Percentiles rank a stretch among this genome's conserved stretches.
These are phyloP conservation scores for Triplophysa rosa DNA, from an alignment of 2,113 vertebrate genomes.

Conservation along the genomic window DNA sequence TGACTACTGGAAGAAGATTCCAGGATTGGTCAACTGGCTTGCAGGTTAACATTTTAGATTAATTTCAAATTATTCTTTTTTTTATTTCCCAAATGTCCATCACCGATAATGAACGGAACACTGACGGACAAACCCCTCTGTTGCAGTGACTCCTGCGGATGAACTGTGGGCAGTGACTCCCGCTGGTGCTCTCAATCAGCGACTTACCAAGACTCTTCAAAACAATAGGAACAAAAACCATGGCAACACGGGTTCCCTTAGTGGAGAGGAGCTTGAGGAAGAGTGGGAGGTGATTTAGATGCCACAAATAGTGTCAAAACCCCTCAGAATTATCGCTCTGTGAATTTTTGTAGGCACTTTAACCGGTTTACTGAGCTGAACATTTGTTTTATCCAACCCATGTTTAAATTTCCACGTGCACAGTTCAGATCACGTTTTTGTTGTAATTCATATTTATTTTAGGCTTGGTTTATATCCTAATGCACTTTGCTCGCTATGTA, in stretches of 20 bases:
- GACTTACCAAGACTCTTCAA: slow-evolving; percentile 90
- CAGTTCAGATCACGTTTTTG: neutral
- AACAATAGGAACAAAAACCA: slow-evolving; percentile 69
- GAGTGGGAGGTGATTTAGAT: slow-evolving; percentile 97
- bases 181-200: slow-evolving; percentile 83
- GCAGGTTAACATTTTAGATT: slow-evolving; percentile 75
- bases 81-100: neutral
- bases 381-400: slow-evolving; percentile 17
- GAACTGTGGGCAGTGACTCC: slow-evolving; percentile 89
- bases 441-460: neutral
- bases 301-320: slow-evolving; percentile 3
- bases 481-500: slow-evolving; percentile 24
- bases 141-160: slow-evolving; percentile 81
- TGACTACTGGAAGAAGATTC: slow-evolving; percentile 98
- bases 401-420: slow-evolving; percentile 33
- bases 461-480: neutral
- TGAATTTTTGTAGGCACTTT: slow-evolving; percentile 62
- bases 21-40: slow-evolving; percentile 80
- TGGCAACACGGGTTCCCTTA: slow-evolving; percentile 63
- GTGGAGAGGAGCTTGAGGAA: slow-evolving; percentile 87
- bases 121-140: neutral
- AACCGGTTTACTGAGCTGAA: neutral
- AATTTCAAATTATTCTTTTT: neutral
- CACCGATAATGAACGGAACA: neutral
- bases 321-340: slow-evolving; percentile 5